These are phyloP conservation scores for Trileptium ribeirensis DNA, from an alignment of 2,888 invertebrate genomes.

Conservation along the genomic window DNA sequence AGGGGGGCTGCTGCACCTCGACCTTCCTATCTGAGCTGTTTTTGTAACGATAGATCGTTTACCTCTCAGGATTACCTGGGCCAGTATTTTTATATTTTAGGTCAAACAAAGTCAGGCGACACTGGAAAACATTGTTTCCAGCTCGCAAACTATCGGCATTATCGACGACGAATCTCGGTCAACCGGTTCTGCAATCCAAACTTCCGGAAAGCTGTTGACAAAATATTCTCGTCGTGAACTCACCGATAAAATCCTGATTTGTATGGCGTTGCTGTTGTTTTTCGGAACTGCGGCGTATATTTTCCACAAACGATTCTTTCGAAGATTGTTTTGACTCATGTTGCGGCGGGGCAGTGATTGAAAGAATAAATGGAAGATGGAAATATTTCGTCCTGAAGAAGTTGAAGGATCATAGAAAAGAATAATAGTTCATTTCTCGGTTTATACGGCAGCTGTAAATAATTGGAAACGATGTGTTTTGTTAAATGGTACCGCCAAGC, in stretches of 20 bases:
- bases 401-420: too few relatives aligned
- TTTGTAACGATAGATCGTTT: too few relatives aligned
- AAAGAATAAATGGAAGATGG: too few relatives aligned
- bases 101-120: constrained; percentile 68
- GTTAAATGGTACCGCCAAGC: too few relatives aligned
- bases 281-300: constrained; percentile 84
- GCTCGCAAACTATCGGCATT: constrained; percentile 46
- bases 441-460: too few relatives aligned
- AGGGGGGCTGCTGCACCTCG: too few relatives aligned
- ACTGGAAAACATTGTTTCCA: constrained; percentile 65
- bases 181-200: constrained; percentile 76
- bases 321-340: too few relatives aligned
- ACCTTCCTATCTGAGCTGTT: too few relatives aligned
- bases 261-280: constrained; percentile 78
- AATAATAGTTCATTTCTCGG: too few relatives aligned
- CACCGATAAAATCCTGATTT: constrained; percentile 83
- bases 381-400: too few relatives aligned
- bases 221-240: constrained; percentile 89
- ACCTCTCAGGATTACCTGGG: not conserved
- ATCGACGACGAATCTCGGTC: constrained; percentile 64
- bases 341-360: too few relatives aligned
- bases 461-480: too few relatives aligned
- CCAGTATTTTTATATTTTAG: constrained; percentile 13
- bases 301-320: constrained; percentile 63
- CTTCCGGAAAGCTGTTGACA: constrained; percentile 79